Evolutionary conservation across 2,797 vertebrate species (phyloP).

Genomic region (Merluccius polli): DNA sequence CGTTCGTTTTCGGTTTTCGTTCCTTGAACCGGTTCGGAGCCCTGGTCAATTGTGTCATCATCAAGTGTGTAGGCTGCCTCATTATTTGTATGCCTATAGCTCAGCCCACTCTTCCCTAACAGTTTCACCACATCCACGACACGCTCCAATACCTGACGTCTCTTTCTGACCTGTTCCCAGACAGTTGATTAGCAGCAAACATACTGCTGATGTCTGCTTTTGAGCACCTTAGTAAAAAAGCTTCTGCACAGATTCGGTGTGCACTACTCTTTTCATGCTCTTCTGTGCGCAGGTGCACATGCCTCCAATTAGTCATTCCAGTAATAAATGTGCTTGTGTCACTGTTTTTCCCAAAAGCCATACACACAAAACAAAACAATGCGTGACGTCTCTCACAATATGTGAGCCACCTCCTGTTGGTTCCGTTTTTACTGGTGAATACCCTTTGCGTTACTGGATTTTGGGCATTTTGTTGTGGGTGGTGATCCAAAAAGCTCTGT

Average conservation of each 20-base stretch:
- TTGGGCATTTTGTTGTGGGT: too few relatives aligned
- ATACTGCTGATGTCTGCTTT: conserved; percentile 12
- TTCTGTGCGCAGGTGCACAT: background rate
- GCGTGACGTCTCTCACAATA: background rate
- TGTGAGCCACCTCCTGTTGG: background rate
- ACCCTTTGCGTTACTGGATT: too few relatives aligned
- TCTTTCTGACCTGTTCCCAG: conserved; percentile 14
- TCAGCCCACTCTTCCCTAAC: conserved; percentile 7
- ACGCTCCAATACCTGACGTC: conserved; percentile 14
- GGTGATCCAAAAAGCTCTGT: too few relatives aligned
- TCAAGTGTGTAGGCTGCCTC: background rate
- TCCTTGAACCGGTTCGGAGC: too few relatives aligned
- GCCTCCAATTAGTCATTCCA: background rate
- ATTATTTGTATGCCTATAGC: background rate
- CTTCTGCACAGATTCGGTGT: conserved; percentile 10
- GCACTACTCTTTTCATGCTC: conserved; percentile 3
- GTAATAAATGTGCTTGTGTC: background rate
- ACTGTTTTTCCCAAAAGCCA: background rate
- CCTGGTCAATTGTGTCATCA: too few relatives aligned
- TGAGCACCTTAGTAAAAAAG: conserved; percentile 11
- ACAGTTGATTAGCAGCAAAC: conserved; percentile 7
- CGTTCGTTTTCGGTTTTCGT: too few relatives aligned
- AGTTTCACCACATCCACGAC: conserved; percentile 18
- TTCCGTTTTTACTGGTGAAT: too few relatives aligned
- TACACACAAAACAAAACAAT: background rate